Evolutionary conservation across 2,888 invertebrate species (phyloP), one percentile per base, ranked within the genome.

Genomic region (Dorcus hopei): DNA sequence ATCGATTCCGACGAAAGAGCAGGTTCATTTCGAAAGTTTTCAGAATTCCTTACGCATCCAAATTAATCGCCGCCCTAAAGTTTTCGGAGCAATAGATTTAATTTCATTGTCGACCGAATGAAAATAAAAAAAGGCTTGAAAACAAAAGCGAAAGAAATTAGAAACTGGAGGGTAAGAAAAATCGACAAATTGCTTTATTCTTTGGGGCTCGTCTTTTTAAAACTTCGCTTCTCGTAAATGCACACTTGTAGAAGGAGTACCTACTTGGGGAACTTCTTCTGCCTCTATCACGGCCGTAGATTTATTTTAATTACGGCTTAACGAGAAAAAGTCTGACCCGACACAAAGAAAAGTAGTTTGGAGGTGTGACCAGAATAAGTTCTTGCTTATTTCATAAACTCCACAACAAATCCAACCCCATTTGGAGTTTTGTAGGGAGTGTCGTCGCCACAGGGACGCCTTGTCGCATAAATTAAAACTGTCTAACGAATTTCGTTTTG

Each of bases 241-340:
- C 57, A 45, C 45, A 45, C 58, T 61, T 62, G 11, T 45, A 65
- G 62, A 63, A 55, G 52, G 54, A 62, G 63, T 58, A 61, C 19
- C 19, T 3, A 19, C 66, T 68, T 66, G 57, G 66, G 57, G 66
- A 63, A 68, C 66, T 66, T 68, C 62, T 51, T 68, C 62, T 51
- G 63, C 67, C 62, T 64, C 62, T 66, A 66, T 62, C 62, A 58
- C 60, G 62, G 64, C 68, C 65, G 70, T 72, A 72, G 73, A 75
- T 76, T 75, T 74, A 75, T 76, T 76, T 75, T 75, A 76, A 76
- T 76, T 74, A 70, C 71, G 70, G 67, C 68, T 73, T 75, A 74
- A 76, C 74, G 74, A 75, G 74, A 69, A 72, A 69, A 72, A 72
- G 69, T 70, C 72, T 59, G 68, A 62, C 64, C 71, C 72, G 72